Conservation (phyloP, 2,797 vertebrate species). For the Chloroceryle inda region DNA sequence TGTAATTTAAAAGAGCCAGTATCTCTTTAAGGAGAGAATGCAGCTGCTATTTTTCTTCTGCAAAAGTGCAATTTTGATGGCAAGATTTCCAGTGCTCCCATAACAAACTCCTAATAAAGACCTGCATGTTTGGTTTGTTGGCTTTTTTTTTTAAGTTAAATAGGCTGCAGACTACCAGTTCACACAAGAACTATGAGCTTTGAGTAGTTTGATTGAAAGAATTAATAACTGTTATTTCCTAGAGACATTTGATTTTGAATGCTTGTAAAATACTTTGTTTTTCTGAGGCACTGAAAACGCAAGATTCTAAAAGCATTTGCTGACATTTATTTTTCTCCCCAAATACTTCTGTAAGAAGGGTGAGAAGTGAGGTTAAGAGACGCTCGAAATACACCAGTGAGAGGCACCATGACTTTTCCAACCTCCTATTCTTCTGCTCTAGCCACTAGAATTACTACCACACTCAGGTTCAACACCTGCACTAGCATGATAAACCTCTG, state of each 20-base stretch:
- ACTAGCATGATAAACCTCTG: slow-evolving; percentile 32
- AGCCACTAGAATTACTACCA: slow-evolving; percentile 1
- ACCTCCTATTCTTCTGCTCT: slow-evolving; percentile 12
- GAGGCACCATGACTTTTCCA: slow-evolving; percentile 34
- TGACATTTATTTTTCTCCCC: slow-evolving; percentile 31
- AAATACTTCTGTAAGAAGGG: neutral
- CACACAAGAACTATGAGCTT: slow-evolving; percentile 6
- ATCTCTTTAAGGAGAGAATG: neutral
- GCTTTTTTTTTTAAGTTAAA: neutral
- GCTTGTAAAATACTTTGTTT: neutral
- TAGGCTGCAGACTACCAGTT: neutral
- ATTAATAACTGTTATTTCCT: slow-evolving; percentile 64
- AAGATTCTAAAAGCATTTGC: slow-evolving; percentile 14
- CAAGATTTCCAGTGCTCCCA: neutral
- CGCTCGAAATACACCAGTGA: neutral
- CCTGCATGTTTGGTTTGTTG: neutral
- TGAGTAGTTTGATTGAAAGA: neutral
- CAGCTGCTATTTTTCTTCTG: neutral
- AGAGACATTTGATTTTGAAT: slow-evolving; percentile 4
- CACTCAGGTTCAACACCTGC: slow-evolving; percentile 16
- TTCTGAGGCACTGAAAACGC: neutral
- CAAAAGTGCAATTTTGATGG: neutral
- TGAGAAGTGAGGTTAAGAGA: slow-evolving; percentile 41
- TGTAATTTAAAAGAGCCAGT: neutral
- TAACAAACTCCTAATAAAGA: neutral